Percentiles rank a stretch among this genome's conserved stretches.
These are phyloP conservation scores for Archivesica marissinica DNA, from an alignment of 1,140 invertebrate species.

Conservation along the genomic window DNA sequence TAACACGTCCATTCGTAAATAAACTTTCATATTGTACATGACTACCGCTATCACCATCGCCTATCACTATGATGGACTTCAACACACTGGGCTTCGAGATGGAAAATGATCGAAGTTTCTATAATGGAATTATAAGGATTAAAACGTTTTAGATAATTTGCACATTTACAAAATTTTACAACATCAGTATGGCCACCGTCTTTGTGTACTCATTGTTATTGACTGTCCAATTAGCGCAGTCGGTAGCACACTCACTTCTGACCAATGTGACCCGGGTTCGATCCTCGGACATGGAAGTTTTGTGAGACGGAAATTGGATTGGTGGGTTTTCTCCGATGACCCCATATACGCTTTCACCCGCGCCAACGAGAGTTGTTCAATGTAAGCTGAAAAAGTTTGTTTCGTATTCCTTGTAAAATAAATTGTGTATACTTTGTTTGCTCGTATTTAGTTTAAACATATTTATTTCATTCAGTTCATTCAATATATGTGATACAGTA, in stretches of 20 bases:
- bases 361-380: too few relatives aligned
- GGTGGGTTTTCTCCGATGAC: too few relatives aligned
- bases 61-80: constrained; percentile 41
- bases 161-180: background rate
- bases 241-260: background rate
- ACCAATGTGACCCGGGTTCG: background rate
- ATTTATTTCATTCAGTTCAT: too few relatives aligned
- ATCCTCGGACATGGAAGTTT: too few relatives aligned
- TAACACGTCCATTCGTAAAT: background rate
- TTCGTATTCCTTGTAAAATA: too few relatives aligned
- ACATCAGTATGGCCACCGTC: background rate
- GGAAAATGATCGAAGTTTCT: constrained; percentile 26
- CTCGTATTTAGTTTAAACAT: too few relatives aligned
- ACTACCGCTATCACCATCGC: background rate
- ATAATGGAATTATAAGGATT: background rate
- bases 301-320: too few relatives aligned
- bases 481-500: too few relatives aligned
- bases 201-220: background rate
- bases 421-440: too few relatives aligned
- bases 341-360: too few relatives aligned
- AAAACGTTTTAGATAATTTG: background rate
- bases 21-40: constrained; percentile 26
- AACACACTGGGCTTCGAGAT: constrained; percentile 21
- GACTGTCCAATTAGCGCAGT: background rate
- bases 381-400: too few relatives aligned